A percentile compares a stretch with the other conserved stretches of the same genome.
Evolutionary conservation across 2,113 vertebrate genomes (phyloP).

Genomic region (Herpetotheres cachinnans): DNA sequence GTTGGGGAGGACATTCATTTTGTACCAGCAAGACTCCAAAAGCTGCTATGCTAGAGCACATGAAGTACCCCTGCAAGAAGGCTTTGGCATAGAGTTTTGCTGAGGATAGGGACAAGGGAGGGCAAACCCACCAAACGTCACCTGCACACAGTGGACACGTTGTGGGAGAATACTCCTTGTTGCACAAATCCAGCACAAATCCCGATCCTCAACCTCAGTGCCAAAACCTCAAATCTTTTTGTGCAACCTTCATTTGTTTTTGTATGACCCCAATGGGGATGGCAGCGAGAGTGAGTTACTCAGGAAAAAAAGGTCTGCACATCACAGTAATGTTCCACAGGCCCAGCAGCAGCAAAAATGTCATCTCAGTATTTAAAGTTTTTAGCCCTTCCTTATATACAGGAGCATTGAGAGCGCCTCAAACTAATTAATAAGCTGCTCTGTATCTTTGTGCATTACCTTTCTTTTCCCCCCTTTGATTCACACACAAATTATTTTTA

Average conservation of each 20-base stretch:
- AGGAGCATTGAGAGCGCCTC: constrained; percentile 10
- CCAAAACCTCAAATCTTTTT: background rate
- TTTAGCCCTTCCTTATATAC: constrained; percentile 2
- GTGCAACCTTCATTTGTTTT: background rate
- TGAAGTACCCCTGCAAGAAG: background rate
- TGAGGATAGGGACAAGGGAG: background rate
- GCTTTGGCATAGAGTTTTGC: background rate
- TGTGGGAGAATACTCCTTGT: background rate
- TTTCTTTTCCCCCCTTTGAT: constrained; percentile 46
- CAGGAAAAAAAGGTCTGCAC: background rate
- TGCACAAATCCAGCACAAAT: background rate
- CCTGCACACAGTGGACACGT: background rate
- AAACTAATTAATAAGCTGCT: constrained; percentile 53
- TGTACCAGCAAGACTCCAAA: background rate
- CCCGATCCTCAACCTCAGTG: background rate
- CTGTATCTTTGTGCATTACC: constrained; percentile 15
- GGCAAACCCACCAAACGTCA: background rate
- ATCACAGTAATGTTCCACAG: background rate
- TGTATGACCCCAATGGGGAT: background rate
- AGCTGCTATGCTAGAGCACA: background rate
- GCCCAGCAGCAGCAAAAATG: background rate
- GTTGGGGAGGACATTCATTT: background rate
- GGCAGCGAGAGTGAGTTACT: background rate
- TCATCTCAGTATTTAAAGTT: background rate
- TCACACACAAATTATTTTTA: constrained; percentile 50